Conservation (phyloP, 2,113 vertebrate species). For the Nansenia antarctica region DNA sequence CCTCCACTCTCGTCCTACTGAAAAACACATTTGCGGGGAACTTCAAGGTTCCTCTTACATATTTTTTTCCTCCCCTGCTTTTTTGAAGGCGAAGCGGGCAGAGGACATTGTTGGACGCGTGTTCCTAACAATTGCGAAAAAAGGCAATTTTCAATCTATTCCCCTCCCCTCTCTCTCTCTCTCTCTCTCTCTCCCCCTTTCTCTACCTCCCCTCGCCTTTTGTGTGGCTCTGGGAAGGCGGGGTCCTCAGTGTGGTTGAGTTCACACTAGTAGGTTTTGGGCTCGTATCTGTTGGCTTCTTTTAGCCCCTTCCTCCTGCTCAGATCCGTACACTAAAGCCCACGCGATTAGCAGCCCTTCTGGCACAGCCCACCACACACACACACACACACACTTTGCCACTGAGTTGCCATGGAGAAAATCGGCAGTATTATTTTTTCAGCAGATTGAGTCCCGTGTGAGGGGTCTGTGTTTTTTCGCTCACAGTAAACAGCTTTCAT, state of each 20-base stretch:
- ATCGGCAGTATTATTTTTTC: conserved; percentile 48
- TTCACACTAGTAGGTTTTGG: neutral
- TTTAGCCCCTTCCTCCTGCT: conserved; percentile 34
- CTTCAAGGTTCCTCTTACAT: no score
- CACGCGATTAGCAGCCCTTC: conserved; percentile 12
- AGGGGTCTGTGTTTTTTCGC: neutral
- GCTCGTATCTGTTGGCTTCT: conserved; percentile 4
- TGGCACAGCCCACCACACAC: conserved; percentile 15
- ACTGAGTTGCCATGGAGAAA: conserved; percentile 57
- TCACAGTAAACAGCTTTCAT: conserved; percentile 1
- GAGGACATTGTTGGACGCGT: no score
- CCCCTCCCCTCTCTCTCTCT: no score
- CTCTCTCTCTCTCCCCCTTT: no score
- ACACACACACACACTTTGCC: conserved; percentile 29
- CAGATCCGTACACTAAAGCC: conserved; percentile 24
- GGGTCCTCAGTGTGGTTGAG: no score
- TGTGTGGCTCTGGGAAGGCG: no score
- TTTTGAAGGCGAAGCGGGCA: no score
- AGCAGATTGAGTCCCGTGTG: conserved; percentile 29
- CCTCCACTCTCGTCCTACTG: no score
- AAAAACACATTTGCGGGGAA: no score
- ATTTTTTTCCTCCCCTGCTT: no score
- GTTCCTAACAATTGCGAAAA: no score
- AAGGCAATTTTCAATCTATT: neutral
- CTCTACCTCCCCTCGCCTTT: neutral